phyloP scores from a whole-genome alignment of 2,888 invertebrate species.

The Celastrina argiolus region DNA sequence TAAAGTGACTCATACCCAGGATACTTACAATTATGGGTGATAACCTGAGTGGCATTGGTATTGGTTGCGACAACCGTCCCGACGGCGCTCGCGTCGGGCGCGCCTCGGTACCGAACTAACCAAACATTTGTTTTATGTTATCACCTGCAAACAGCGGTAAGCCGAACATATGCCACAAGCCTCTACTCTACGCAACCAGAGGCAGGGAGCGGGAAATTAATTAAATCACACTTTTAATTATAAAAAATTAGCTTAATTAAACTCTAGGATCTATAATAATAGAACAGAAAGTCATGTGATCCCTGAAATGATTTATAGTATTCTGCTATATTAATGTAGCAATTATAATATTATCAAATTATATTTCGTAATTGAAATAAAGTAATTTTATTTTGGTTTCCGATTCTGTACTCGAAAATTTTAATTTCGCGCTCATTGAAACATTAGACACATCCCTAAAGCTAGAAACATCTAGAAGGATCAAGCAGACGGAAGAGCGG shows the following conservation, averaged over 20 bases:
- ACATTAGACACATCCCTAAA: slow-evolving; percentile 20
- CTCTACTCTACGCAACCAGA: slow-evolving; percentile 45
- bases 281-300: background rate
- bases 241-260: background rate
- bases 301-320: no score
- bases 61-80: slow-evolving; percentile 45
- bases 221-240: background rate
- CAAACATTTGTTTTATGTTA: slow-evolving; percentile 76
- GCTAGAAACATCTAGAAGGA: slow-evolving; percentile 25
- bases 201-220: slow-evolving; percentile 21
- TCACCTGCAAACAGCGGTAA: slow-evolving; percentile 73
- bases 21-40: slow-evolving; percentile 61
- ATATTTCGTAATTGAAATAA: no score
- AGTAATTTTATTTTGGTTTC: no score
- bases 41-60: slow-evolving; percentile 52
- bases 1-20: background rate
- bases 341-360: no score
- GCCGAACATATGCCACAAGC: slow-evolving; percentile 68
- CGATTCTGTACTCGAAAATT: no score
- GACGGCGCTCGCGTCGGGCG: slow-evolving; percentile 48
- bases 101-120: slow-evolving; percentile 74
- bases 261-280: no score
- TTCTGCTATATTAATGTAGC: no score
- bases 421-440: slow-evolving; percentile 18
- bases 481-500: slow-evolving; percentile 38